Evolutionary conservation across 2,888 invertebrate genomes (phyloP).

Genomic region (Cancer borealis): DNA sequence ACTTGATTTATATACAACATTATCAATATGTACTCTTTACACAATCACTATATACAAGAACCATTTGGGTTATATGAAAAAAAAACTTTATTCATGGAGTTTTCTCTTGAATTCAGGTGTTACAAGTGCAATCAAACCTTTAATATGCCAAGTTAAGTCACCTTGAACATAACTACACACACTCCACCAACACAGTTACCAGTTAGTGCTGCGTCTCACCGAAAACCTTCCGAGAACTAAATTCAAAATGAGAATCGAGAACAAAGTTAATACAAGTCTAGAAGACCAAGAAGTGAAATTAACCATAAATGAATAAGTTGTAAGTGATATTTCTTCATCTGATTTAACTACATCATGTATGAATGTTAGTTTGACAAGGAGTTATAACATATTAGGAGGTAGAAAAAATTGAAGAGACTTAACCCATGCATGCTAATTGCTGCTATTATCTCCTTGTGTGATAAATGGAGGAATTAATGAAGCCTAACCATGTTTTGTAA

Average conservation of each 20-base stretch:
- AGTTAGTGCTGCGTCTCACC: not conserved
- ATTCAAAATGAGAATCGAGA: not conserved
- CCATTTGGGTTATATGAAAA: not conserved
- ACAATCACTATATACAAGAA: not conserved
- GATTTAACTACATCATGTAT: not conserved
- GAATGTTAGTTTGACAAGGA: not conserved
- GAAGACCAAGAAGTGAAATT: not conserved
- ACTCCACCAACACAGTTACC: not conserved
- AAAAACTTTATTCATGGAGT: not conserved
- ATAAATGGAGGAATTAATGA: too few relatives aligned
- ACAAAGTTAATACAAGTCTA: not conserved
- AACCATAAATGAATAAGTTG: not conserved
- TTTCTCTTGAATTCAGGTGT: not conserved
- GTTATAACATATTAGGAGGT: not conserved
- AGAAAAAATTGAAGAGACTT: not conserved
- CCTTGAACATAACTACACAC: too few relatives aligned
- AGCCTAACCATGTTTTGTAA: too few relatives aligned
- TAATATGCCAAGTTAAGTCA: not conserved
- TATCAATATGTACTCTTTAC: not conserved
- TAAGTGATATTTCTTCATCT: not conserved
- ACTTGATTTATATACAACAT: constrained; percentile 29
- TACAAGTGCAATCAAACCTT: not conserved
- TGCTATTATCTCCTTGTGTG: not conserved
- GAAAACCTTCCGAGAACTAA: not conserved
- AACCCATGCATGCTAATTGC: not conserved